These are phyloP conservation scores for Apis laboriosa DNA, from an alignment of 1,140 invertebrate species.

Conservation along the genomic window DNA sequence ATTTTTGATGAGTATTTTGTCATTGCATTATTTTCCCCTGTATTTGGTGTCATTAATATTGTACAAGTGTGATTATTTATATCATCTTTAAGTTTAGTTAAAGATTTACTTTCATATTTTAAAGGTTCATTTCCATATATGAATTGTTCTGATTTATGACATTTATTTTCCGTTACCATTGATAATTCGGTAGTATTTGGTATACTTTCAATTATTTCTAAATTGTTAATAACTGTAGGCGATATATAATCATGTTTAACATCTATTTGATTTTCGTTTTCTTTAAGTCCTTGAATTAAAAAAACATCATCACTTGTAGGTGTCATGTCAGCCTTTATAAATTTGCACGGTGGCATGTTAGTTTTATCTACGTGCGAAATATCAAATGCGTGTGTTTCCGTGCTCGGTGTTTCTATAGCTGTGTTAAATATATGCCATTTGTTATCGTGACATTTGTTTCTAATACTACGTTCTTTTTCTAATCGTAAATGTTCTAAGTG, in stretches of 20 bases:
- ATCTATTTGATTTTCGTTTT: neutral
- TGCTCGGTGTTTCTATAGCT: conserved; percentile 57
- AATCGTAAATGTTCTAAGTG: conserved; percentile 69
- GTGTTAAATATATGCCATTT: conserved; percentile 35
- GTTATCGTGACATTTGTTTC: conserved; percentile 2
- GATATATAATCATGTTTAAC: conserved; percentile 20
- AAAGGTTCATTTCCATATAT: conserved; percentile 11
- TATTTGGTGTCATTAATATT: neutral
- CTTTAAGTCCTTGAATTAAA: neutral
- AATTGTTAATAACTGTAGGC: conserved; percentile 1
- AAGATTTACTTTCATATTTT: conserved; percentile 13
- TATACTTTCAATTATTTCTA: conserved; percentile 34
- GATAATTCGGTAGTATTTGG: conserved; percentile 21
- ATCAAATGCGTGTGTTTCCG: conserved; percentile 77
- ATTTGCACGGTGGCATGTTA: conserved; percentile 45
- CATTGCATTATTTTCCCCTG: neutral
- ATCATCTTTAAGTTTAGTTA: neutral
- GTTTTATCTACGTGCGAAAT: conserved; percentile 49
- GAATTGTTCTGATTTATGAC: neutral
- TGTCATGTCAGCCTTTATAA: conserved; percentile 37
- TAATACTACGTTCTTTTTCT: conserved; percentile 54
- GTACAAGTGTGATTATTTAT: neutral
- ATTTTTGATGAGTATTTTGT: conserved; percentile 7
- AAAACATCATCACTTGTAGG: neutral
- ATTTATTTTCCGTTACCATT: neutral